Conservation (phyloP, 2,113 vertebrate species). For the Hippocampus mohnikei region DNA sequence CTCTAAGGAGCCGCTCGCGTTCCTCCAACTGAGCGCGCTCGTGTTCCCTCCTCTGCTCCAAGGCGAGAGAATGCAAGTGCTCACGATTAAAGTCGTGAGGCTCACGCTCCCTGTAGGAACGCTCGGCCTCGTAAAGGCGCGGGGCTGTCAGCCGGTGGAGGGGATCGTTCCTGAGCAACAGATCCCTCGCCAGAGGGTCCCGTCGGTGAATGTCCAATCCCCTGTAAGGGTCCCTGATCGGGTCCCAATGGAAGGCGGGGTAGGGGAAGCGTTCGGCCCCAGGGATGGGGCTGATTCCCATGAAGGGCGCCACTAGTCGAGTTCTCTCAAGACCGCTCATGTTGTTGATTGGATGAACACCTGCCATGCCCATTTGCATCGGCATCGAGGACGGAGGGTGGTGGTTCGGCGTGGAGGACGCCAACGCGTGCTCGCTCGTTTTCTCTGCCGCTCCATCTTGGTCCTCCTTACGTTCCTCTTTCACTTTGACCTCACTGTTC, state of each 20-base stretch:
- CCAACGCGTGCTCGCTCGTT: constrained; percentile 71
- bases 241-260: constrained; percentile 96
- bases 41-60: constrained; percentile 88
- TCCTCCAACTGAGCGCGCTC: constrained; percentile 87
- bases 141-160: constrained; percentile 84
- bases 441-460: constrained; percentile 80
- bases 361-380: constrained; percentile 84
- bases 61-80: constrained; percentile 78
- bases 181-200: constrained; percentile 78
- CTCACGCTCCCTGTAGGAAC: constrained; percentile 90
- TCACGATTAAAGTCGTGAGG: constrained; percentile 88
- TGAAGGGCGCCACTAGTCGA: constrained; percentile 93
- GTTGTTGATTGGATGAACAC: constrained; percentile 89
- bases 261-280: constrained; percentile 94
- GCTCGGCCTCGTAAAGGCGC: constrained; percentile 85
- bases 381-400: constrained; percentile 85
- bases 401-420: constrained; percentile 71
- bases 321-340: constrained; percentile 89
- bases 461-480: constrained; percentile 94
- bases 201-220: constrained; percentile 87
- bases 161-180: constrained; percentile 86
- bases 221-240: constrained; percentile 91
- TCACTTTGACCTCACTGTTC: constrained; percentile 88
- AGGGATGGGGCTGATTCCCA: constrained; percentile 93
- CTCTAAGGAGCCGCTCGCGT: constrained; percentile 85